A percentile compares a stretch with the other conserved stretches of the same genome.
Evolutionary conservation across 2,113 vertebrate species (phyloP).

Genomic region (Petrocephalus zakoni): DNA sequence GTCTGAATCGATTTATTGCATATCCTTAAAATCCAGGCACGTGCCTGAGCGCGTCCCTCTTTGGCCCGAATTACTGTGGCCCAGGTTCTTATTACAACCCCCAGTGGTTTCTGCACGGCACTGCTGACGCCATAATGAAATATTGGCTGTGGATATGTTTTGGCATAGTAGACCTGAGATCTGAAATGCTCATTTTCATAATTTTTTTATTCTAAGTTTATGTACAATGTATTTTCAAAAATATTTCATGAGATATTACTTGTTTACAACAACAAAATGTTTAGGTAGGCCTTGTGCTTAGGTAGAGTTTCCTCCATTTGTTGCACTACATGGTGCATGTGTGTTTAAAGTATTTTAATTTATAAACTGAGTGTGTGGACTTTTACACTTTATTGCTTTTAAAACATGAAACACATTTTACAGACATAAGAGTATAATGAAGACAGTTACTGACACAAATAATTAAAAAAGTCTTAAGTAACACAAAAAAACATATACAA

Average conservation of each 20-base stretch:
- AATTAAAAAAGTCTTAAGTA: slow-evolving; percentile 26
- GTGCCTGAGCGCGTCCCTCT: too few species aligned
- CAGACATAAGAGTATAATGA: slow-evolving; percentile 64
- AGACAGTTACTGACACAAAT: slow-evolving; percentile 56
- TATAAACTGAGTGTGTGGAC: slow-evolving; percentile 39
- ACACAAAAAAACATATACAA: slow-evolving; percentile 37
- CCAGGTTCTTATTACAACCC: too few species aligned
- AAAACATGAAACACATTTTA: slow-evolving; percentile 65
- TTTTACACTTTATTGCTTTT: slow-evolving; percentile 68
- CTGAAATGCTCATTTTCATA: neutral
- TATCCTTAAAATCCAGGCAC: too few species aligned
- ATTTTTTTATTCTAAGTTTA: neutral
- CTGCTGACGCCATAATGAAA: neutral
- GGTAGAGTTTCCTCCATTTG: neutral
- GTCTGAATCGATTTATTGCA: too few species aligned
- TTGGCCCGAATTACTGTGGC: too few species aligned
- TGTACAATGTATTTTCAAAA: neutral
- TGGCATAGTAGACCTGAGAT: neutral
- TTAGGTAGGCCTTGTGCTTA: too few species aligned
- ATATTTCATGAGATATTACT: neutral
- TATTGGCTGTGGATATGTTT: neutral
- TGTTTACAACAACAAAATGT: neutral
- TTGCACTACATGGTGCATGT: neutral
- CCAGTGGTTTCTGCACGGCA: too few species aligned
- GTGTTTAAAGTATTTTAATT: neutral